Evolutionary conservation across 2,888 invertebrate genomes (phyloP), one percentile per base, ranked within the genome.

Genomic region (Cantharis flavilabris): DNA sequence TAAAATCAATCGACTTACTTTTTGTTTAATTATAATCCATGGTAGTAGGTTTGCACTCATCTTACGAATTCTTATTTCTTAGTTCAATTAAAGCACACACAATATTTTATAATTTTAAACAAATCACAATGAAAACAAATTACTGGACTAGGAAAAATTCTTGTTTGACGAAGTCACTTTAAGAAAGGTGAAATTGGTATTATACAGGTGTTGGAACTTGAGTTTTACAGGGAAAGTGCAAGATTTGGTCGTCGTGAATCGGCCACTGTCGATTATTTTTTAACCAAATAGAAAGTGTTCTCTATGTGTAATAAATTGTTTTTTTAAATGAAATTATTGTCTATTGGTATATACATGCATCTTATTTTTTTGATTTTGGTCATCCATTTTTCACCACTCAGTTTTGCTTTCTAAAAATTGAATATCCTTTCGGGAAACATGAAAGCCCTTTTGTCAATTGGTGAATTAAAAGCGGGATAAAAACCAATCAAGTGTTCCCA

Each of bases 181-280:
- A 65, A 73, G 78, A 78, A 78, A 78, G 78, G 78, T 78, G 78
- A 78, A 78, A 78, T 78, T 78, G 75, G 71, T 76, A 69, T 76
- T 73, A 89, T 71, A 23, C 70, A 75, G 73, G 73, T 70, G 73
- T 70, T 67, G 62, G 23, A 23, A 67, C 65, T 69, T 69, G n/a
- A 69, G 75, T 75, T 75, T 70, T 70, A 70, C 65, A 16, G 65
- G 33, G 75, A 75, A 75, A 75, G 75, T 75, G 30, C 5, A n/a
- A 75, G 75, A 75, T 75, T 70, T 71, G 33, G 30, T 75, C 75
- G 75, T 49, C 23, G n/a, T 63, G 20, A 64, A 70, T 75, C 75
- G 75, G 70, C n/a, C 49, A 33, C 7, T 65, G 71, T 62, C 75
- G 75, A 70, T 74, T 70, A 20, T 65, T 26, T 33, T 73, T 69